A percentile compares a stretch with the other conserved stretches of the same genome.
phyloP scores from a whole-genome alignment of 2,113 vertebrate species.

The Stercorarius parasiticus region DNA sequence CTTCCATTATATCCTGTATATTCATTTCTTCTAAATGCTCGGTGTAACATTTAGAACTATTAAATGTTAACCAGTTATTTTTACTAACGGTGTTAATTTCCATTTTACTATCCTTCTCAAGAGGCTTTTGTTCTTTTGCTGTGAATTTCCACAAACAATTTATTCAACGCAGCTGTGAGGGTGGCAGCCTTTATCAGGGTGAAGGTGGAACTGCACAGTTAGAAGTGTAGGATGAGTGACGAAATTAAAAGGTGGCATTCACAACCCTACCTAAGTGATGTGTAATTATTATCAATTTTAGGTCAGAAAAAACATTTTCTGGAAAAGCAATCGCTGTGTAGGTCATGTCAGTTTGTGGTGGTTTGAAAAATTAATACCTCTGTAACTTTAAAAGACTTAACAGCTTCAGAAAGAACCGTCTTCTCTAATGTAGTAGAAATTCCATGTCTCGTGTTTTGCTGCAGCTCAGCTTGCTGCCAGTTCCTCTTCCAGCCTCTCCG shows the following conservation, averaged over 20 bases:
- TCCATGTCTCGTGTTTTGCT: neutral
- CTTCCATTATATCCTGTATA: neutral
- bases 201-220: neutral
- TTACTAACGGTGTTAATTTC: neutral
- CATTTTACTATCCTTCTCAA: neutral
- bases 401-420: neutral
- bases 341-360: neutral
- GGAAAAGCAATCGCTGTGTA: neutral
- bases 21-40: neutral
- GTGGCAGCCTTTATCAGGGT: neutral
- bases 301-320: neutral
- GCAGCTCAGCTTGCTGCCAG: neutral
- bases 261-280: neutral
- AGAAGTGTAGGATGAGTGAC: neutral
- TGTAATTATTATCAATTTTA: neutral
- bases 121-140: neutral
- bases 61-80: neutral
- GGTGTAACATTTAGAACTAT: neutral
- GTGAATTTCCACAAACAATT: neutral
- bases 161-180: neutral
- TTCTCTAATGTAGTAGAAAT: neutral
- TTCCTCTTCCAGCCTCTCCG: neutral
- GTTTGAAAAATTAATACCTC: neutral
- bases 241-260: neutral
- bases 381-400: neutral